A percentile compares a stretch with the other conserved stretches of the same genome.
Evolutionary conservation across 2,888 invertebrate species (phyloP).

Genomic region (Acrobasis suavella): DNA sequence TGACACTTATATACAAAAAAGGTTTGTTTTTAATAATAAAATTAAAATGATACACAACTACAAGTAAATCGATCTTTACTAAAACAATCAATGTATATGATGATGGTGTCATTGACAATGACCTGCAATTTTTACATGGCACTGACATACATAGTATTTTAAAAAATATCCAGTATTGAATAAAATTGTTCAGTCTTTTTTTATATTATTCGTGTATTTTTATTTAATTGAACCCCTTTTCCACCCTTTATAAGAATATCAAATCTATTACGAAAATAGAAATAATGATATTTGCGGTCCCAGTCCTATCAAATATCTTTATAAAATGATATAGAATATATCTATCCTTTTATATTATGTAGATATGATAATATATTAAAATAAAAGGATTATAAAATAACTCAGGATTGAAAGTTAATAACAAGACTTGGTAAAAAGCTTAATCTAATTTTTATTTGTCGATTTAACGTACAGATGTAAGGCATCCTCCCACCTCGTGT

Average conservation of each 20-base stretch:
- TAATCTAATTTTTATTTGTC: slow-evolving; percentile 81
- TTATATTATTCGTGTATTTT: slow-evolving; percentile 36
- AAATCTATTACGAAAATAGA: too few species aligned
- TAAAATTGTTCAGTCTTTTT: slow-evolving; percentile 57
- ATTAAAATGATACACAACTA: neutral
- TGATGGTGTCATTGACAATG: slow-evolving; percentile 24
- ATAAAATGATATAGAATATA: too few species aligned
- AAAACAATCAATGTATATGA: neutral
- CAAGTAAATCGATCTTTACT: too few species aligned
- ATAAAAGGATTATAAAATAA: too few species aligned
- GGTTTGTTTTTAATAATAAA: neutral
- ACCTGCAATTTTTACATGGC: slow-evolving; percentile 53
- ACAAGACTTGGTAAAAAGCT: slow-evolving; percentile 71
- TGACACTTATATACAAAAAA: neutral
- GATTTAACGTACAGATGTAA: slow-evolving; percentile 80
- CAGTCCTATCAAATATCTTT: neutral
- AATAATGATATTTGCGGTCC: too few species aligned
- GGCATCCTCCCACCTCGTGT: slow-evolving; percentile 72
- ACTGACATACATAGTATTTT: slow-evolving; percentile 59
- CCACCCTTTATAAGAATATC: too few species aligned
- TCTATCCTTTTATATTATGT: too few species aligned
- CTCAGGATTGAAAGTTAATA: slow-evolving; percentile 40
- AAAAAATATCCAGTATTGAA: slow-evolving; percentile 54
- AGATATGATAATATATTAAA: too few species aligned
- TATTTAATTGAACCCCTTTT: slow-evolving; percentile 31